Conservation (phyloP, 2,113 vertebrate species). For the Bubo scandiacus region DNA sequence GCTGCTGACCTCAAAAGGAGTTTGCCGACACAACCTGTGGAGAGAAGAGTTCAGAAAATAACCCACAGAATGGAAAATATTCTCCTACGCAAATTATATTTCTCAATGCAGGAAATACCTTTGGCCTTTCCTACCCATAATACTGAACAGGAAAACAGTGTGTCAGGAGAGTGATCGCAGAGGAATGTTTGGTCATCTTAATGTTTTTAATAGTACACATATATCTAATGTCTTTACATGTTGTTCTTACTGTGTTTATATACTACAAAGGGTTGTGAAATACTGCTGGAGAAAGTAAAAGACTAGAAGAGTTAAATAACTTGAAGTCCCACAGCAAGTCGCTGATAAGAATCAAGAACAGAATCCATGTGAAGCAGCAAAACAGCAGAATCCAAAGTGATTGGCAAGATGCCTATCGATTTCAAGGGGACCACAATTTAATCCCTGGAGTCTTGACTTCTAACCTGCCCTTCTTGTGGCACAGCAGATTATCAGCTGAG, state of each 20-base stretch:
- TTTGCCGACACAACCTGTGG: background rate
- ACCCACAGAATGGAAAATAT: background rate
- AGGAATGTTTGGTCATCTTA: background rate
- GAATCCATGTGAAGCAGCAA: constrained; percentile 5
- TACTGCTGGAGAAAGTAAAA: background rate
- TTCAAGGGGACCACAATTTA: constrained; percentile 20
- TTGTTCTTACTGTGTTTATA: background rate
- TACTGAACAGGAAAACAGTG: background rate
- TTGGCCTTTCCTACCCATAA: background rate
- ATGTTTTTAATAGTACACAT: background rate
- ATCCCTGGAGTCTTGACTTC: constrained; percentile 21
- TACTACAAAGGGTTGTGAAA: background rate
- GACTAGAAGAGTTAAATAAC: background rate
- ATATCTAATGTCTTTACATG: background rate
- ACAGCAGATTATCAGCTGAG: constrained; percentile 29
- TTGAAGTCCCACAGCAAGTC: background rate
- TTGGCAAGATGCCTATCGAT: constrained; percentile 12
- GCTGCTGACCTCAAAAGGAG: background rate
- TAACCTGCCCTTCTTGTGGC: constrained; percentile 1
- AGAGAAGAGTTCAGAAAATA: background rate
- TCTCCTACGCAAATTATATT: background rate
- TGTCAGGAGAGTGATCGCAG: background rate
- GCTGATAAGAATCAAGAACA: background rate
- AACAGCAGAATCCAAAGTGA: background rate
- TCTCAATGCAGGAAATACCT: background rate